Evolutionary conservation across 1,140 invertebrate genomes (phyloP), one percentile per base, ranked within the genome.

Genomic region (Halyomorpha halys): DNA sequence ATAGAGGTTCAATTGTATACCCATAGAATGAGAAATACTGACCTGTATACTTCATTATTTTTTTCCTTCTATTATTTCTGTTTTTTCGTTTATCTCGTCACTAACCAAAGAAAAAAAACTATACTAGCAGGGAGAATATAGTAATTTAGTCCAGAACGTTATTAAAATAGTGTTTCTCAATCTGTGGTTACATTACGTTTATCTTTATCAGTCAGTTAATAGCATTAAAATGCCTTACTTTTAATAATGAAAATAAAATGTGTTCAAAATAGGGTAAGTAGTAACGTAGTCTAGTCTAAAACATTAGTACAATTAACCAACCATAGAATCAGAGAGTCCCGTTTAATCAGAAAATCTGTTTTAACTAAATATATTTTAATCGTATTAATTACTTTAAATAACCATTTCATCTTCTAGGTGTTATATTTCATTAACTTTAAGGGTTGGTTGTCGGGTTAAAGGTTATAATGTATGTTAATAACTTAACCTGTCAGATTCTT

Each of bases 271-370:
- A 60, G 30, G 16, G 21, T 51, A 63, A 51, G 62, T 30, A 44
- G 62, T 63, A 63, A 63, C 62, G 30, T 63, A 63, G 62, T 63
- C 62, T 63, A 63, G 62, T 63, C 62, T 49, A 54, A 19, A 53
- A 18, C n/a, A 63, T 63, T 34, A 18, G 62, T 63, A 63, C 62
- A 63, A 63, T 51, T 51, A 63, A 49, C 45, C 49, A 27, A 34
- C n/a, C 49, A 23, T 63, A 18, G n/a, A 51, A n/a, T 53, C 44
- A 56, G 18, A 53, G 23, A 21, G 49, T 30, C 34, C 34, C 30
- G 11, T 61, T n/a, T 61, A 30, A 59, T 30, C n/a, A 61, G 30
- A n/a, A 13, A 39, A 23, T 21, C 27, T 61, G 27, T 19, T 61
- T 44, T 30, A 21, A 30, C 23, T 61, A 61, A 16, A 16, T 30